Conservation (phyloP, 35 echinoderm and acorn worm species). For the Stichopus chloronotus region DNA sequence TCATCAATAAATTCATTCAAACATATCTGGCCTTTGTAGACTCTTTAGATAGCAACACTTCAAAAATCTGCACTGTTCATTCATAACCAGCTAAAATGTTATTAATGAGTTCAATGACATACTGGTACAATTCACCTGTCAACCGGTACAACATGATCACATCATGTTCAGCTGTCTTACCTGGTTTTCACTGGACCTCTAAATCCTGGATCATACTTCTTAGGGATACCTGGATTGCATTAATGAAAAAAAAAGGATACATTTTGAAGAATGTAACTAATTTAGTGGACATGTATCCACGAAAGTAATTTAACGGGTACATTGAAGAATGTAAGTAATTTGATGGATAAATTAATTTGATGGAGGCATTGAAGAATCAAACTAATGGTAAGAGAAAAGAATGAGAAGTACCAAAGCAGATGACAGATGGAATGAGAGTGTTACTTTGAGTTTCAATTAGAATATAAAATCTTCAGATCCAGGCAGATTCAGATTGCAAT, state of each 20-base stretch:
- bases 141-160: too few species aligned
- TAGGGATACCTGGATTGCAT: background rate
- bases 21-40: background rate
- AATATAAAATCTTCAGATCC: too few species aligned
- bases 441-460: too few species aligned
- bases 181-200: conserved; percentile 5
- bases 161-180: background rate
- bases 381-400: too few species aligned
- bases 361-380: too few species aligned
- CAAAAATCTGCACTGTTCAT: background rate
- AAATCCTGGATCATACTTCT: conserved; percentile 21
- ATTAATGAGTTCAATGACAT: background rate
- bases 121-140: background rate
- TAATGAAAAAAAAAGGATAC: background rate
- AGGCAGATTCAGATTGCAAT: too few species aligned
- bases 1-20: background rate
- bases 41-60: background rate
- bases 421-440: too few species aligned
- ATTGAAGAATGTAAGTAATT: too few species aligned
- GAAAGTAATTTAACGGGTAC: too few species aligned
- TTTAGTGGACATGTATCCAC: background rate
- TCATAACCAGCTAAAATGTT: background rate
- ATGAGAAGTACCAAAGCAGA: too few species aligned
- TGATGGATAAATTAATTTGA: too few species aligned
- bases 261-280: background rate